Evolutionary conservation across 2,797 vertebrate species (phyloP), one percentile per base, ranked within the genome.

Genomic region (Echeneis naucrates): DNA sequence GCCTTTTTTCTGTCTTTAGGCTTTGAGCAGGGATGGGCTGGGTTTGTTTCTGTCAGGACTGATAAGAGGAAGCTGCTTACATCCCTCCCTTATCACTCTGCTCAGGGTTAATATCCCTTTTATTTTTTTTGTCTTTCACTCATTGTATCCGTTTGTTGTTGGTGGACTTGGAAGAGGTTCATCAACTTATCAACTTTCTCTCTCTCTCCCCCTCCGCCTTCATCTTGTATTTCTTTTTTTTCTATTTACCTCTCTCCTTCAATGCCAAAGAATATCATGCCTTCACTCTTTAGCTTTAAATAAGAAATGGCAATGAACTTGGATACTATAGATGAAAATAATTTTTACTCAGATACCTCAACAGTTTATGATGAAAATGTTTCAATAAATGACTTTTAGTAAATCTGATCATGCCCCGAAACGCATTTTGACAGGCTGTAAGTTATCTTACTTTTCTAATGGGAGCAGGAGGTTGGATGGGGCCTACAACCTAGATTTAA

Each of bases 11-110:
- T 67, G 62, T 82, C 78, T 81, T 87, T 88, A 82, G 66, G 79
- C 84, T 88, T 38, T 61, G 79, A 86, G 77, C 78, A 80, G 80
- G 56, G 88, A 86, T 80, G 80, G 84, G 86, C 85, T 70, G 76
- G 80, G 81, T 86, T 89, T 86, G 81, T 92, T 90, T 89, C 91
- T 92, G 90, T 82, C 80, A 75, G 87, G 73, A 82, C 86, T 82
- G 93, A 94, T 93, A 94, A 92, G 89, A 89, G 88, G 87, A 92
- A 93, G 90, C 91, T 65, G 91, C 90, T 92, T 92, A 92, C 77
- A 88, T 83, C 79, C 85, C 72, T 82, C 80, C 78, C 89, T 92
- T 93, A 93, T 93, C 92, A 78, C 83, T 78, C 65, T 71, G 83
- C 89, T 92, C 88, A 86, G 85, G 90, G 91, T 89, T 87, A 92